Base-by-base conservation (phyloP, 2,888 invertebrate genomes). In the Polymixis flavicincta region DNA sequence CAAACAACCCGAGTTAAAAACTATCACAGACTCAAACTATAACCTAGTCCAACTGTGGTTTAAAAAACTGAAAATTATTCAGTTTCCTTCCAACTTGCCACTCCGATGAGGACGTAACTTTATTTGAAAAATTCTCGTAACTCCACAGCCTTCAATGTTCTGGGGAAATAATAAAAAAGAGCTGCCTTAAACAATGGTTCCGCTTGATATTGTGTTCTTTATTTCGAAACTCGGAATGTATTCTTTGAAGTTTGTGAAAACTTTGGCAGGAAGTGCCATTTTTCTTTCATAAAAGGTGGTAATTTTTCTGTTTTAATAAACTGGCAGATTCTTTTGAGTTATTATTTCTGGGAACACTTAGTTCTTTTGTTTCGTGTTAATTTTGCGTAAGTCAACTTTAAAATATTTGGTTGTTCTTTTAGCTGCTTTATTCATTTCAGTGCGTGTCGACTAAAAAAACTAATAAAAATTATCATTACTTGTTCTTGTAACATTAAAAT, bases 31-130 rank as follows among this genome's bases (percentile, higher is more conserved):
- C 71, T 72, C 57, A 32, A 76, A 74, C 69, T 66, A 25, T 66
- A 70, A 70, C 57, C 60, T 66, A 67, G 59, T 66, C 22, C 37
- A 72, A 60, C 61, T 48, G 69, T 57, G 61, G 76, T 72, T 84
- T 72, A 28, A 70, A 82, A 76, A 79, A 84, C 76, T 65, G 52
- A 79, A 82, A 78, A 82, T 79, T 82, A 82, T 84, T 82, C 71
- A 66, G 82, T 71, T 79, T 68, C 48, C 65, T 57, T 75, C 55
- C 59, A 82, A 80, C 82, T 82, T 74, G 70, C 70, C 82, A 82
- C 84, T 82, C 69, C 17, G 61, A 65, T 57, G 84, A 67, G 17
- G 60, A 61, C 9, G 19, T 25, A 82, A 84, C 71, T 84, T 85
- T 79, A 84, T 84, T 85, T 70, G 52, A 76, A 66, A 71, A 76